Percentiles rank a stretch among this genome's conserved stretches.
Evolutionary conservation across 1,140 invertebrate genomes (phyloP).

Genomic region (Latrodectus geometricus): DNA sequence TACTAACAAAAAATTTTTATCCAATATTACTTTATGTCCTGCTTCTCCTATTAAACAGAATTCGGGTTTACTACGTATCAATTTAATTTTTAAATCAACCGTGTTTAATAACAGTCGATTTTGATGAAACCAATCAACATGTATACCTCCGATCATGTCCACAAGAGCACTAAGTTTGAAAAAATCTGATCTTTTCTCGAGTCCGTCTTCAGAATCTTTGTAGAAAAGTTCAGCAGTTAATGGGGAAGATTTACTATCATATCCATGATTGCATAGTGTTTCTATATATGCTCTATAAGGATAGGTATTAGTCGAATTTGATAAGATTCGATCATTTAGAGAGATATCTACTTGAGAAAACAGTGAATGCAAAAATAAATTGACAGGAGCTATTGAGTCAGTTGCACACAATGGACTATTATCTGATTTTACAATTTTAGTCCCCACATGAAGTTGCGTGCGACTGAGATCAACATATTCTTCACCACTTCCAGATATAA

Average conservation of each 20-base stretch:
- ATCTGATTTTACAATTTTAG: neutral
- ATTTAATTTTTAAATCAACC: too few species aligned
- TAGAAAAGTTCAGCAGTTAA: conserved; percentile 5
- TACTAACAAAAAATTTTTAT: too few species aligned
- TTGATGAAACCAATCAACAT: too few species aligned
- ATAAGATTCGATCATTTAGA: conserved; percentile 10
- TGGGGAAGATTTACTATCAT: conserved; percentile 5
- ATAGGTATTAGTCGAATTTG: conserved; percentile 21
- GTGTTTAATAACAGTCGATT: too few species aligned
- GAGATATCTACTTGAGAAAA: too few species aligned
- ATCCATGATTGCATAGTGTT: conserved; percentile 23
- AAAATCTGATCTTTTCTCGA: neutral
- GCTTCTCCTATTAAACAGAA: too few species aligned
- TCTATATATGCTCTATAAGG: conserved; percentile 13
- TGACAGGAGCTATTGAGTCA: neutral
- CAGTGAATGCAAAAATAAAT: too few species aligned
- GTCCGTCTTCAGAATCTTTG: too few species aligned
- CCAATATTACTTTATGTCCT: too few species aligned
- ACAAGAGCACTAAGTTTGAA: conserved; percentile 5
- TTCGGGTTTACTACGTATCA: too few species aligned
- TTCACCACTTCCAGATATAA: neutral
- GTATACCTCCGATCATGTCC: neutral
- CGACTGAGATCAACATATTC: neutral
- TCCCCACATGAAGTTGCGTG: neutral
- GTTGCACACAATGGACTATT: neutral